These are phyloP conservation scores for Cyprinella venusta DNA, from an alignment of 2,797 vertebrate genomes.

Conservation along the genomic window DNA sequence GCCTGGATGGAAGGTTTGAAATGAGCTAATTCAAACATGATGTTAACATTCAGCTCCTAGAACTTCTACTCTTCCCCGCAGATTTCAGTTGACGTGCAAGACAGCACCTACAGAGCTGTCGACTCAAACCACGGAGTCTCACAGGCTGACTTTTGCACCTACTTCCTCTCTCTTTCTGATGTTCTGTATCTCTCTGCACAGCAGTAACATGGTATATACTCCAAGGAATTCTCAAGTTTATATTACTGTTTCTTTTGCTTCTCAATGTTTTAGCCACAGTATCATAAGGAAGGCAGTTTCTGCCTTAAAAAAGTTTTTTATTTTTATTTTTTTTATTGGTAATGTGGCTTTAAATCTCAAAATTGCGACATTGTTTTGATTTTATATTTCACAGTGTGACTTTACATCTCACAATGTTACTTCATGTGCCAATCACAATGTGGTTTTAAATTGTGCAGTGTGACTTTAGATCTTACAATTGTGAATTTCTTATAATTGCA, in stretches of 20 bases:
- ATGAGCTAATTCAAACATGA: constrained; percentile 35
- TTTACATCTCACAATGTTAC: neutral
- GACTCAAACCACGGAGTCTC: neutral
- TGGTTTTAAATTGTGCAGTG: neutral
- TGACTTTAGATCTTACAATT: neutral
- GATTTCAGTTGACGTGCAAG: constrained; percentile 26
- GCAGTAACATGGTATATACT: neutral
- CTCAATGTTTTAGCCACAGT: neutral
- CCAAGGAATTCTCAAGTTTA: neutral
- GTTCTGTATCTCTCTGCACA: constrained; percentile 5
- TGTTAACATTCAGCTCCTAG: constrained; percentile 32
- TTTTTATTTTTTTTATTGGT: too few relatives aligned
- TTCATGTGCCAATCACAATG: too few relatives aligned
- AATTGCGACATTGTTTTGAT: neutral
- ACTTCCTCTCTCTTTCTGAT: neutral
- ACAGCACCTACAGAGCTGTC: constrained; percentile 29
- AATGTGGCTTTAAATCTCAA: neutral
- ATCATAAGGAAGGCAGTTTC: neutral
- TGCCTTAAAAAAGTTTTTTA: too few relatives aligned
- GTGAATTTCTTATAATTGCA: neutral
- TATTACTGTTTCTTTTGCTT: neutral
- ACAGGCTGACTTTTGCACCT: neutral
- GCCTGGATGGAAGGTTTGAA: constrained; percentile 29
- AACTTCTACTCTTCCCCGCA: neutral
- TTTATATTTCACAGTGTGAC: neutral